Evolutionary conservation across 2,797 vertebrate species (phyloP), one percentile per base, ranked within the genome.

Genomic region (Tapera naevia): DNA sequence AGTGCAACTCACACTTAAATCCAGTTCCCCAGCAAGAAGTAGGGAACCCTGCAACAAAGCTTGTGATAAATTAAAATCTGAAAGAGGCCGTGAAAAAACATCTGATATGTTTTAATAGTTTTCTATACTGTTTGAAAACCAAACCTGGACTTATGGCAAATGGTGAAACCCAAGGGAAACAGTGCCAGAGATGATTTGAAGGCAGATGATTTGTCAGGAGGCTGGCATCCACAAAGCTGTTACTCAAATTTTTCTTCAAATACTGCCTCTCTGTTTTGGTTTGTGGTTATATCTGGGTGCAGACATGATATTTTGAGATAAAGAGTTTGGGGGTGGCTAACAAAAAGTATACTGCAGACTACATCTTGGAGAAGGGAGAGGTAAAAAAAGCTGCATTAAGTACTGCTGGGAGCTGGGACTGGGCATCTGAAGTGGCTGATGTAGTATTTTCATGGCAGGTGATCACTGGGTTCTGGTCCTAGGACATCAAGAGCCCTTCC

Each of bases 21-120:
- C 54, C 58, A 37, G 35, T 27, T 74, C 73, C 46, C 33, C 3
- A 72, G 74, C 69, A 94, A 80, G 84, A 83, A 91, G 54, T 39
- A 74, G 72, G 87, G 64, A 91, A 70, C 41, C 74, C 80, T 67
- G 61, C 66, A 96, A 81, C 82, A 94, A 81, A 92, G 53, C 48
- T 80, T 51, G 50, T 81, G 82, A 75, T 27, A 33, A 87, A 95
- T 70, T 79, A 83, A 75, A 92, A 80, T 7, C 48, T 73, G 71
- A 80, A 79, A 83, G 41, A 75, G 30, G 43, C 25, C n/a, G 65
- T 8, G 35, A 78, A 83, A 83, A 65, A 87, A 85, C 10, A 53
- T 24, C 12, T 80, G 41, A 87, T 71, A 2, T 12, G 11, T 67
- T 35, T 48, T 32, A 13, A 18, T 35, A 7, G 24, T 27, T 25